These are phyloP conservation scores for Andrena dorsata DNA, from an alignment of 2,888 invertebrate genomes.

Conservation along the genomic window DNA sequence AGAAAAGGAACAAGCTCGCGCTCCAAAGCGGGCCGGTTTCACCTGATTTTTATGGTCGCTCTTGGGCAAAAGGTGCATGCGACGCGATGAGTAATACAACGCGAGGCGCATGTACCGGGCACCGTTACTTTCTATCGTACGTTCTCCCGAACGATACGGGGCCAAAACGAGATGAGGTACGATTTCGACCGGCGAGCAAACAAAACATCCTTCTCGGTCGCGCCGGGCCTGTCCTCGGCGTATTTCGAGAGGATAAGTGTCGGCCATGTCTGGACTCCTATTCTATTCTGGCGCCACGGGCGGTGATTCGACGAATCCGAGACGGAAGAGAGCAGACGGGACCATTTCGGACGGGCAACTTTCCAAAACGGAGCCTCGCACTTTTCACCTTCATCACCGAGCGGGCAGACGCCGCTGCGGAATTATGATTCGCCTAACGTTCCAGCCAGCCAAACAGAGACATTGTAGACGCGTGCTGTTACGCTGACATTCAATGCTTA, in stretches of 20 bases:
- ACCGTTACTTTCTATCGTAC: constrained; percentile 55
- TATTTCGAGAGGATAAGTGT: neutral
- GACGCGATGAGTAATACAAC: constrained; percentile 42
- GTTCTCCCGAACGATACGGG: constrained; percentile 7
- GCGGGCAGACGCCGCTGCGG: neutral
- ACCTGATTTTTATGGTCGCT: constrained; percentile 53
- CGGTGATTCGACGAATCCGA: constrained; percentile 42
- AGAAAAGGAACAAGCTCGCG: constrained; percentile 27
- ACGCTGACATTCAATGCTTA: constrained; percentile 32
- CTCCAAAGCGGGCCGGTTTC: constrained; percentile 40
- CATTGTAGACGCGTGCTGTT: constrained; percentile 7
- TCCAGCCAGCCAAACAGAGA: neutral
- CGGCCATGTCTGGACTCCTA: constrained; percentile 4
- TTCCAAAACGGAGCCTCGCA: constrained; percentile 64
- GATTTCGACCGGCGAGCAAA: constrained; percentile 28
- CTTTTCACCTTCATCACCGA: constrained; percentile 47
- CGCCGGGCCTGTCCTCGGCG: neutral
- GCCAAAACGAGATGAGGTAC: constrained; percentile 34
- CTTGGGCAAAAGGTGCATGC: constrained; percentile 41
- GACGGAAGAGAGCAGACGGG: constrained; percentile 33
- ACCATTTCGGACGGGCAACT: constrained; percentile 63
- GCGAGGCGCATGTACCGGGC: constrained; percentile 24
- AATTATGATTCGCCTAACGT: constrained; percentile 15
- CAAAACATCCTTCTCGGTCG: neutral
- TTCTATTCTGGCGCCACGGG: constrained; percentile 57